Evolutionary conservation across 1,140 invertebrate genomes (phyloP), one percentile per base, ranked within the genome.

Genomic region (Diachasmimorpha longicaudata): DNA sequence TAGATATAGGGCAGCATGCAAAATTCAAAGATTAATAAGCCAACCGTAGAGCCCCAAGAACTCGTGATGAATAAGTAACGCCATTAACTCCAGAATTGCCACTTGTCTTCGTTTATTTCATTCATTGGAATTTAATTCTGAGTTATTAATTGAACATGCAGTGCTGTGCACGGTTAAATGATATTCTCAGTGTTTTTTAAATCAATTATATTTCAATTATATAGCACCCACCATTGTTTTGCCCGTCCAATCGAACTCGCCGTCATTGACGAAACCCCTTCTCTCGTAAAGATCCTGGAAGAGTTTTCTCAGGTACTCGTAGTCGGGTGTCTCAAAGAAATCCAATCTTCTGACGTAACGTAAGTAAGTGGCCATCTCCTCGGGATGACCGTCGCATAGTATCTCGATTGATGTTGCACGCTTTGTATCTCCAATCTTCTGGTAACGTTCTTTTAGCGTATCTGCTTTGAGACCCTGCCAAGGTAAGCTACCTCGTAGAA

Each of bases 391-490:
- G 89, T 99, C 97, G 91, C 98, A 99, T 42, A 99, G 92, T 78
- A 96, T 91, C 91, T 99, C 98, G 82, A 99, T 98, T 67, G 98
- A 96, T 79, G 98, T 99, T 76, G 97, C 96, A 84, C 98, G 92
- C 90, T 99, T 99, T 77, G 98, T 99, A 89, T 99, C 98, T 80
- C 98, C 98, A 87, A 99, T 99, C 92, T 99, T 99, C 91, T 99
- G 97, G 91, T 99, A 99, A 86, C 98, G 93, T 91, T 99, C 98
- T 91, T 99, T 99, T 79, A 99, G 91, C 83, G 98, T 99, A 89
- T 99, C 98, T 79, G 99, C 99, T 92, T 99, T 99, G 82, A 99
- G 92, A 79, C 99, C 99, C 92, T 99, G 98, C 99, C 99, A 99
- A 74, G 99, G 99, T 88, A 99, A 92, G 86, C 96, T 98, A 80